phyloP scores from a whole-genome alignment of 1,140 invertebrate genomes.

The Eulimnadia texana region DNA sequence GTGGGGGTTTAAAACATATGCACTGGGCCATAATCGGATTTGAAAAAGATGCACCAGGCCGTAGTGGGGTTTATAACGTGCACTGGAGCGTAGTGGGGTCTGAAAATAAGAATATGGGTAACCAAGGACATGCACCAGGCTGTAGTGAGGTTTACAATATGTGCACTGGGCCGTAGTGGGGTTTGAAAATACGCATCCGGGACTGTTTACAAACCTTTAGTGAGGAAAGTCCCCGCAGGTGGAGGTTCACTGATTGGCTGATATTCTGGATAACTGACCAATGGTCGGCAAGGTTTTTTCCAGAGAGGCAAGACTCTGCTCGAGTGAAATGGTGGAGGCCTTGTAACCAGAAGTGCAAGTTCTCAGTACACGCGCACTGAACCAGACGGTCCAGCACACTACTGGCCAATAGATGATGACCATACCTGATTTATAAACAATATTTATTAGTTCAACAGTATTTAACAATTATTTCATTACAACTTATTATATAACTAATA shows the following conservation, averaged over 20 bases:
- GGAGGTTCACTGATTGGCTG: slow-evolving; percentile 26
- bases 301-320: slow-evolving; percentile 30
- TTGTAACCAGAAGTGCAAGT: slow-evolving; percentile 77
- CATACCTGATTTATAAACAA: slow-evolving; percentile 41
- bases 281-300: neutral
- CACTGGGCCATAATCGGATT: too few relatives aligned
- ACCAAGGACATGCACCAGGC: too few relatives aligned
- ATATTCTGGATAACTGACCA: slow-evolving; percentile 22
- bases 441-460: neutral
- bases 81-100: too few relatives aligned
- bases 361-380: slow-evolving; percentile 68
- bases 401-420: slow-evolving; percentile 57
- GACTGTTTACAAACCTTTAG: too few relatives aligned
- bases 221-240: slow-evolving; percentile 46
- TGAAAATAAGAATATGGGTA: too few relatives aligned
- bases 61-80: too few relatives aligned
- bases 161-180: too few relatives aligned
- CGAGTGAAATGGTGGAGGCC: slow-evolving; percentile 40
- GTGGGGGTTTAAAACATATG: too few relatives aligned
- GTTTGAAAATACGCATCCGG: neutral
- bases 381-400: slow-evolving; percentile 48
- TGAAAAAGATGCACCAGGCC: too few relatives aligned
- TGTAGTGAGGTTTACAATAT: too few relatives aligned
- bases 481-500: neutral
- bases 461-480: neutral